Conservation (phyloP, 2,113 vertebrate genomes). For the Neodon shergylaensis region DNA sequence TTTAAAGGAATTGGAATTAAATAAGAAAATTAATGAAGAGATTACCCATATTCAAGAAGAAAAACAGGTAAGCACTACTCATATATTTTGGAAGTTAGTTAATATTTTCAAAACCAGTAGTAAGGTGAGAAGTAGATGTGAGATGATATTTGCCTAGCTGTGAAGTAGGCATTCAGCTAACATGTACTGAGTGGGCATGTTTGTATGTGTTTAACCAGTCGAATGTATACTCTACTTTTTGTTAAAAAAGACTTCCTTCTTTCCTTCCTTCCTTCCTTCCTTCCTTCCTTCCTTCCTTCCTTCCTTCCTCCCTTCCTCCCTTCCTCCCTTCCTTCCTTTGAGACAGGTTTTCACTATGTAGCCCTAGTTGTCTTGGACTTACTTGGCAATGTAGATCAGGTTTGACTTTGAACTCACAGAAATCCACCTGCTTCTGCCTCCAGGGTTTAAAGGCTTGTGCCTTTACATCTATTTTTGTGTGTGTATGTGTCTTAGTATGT, state of each 20-base stretch:
- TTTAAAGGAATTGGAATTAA: slow-evolving; percentile 91
- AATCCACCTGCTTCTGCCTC: not conserved
- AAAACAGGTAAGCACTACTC: slow-evolving; percentile 89
- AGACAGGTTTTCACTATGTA: not conserved
- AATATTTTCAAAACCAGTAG: slow-evolving; percentile 51
- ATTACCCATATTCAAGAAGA: slow-evolving; percentile 86
- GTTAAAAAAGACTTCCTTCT: no score
- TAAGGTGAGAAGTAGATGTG: slow-evolving; percentile 2
- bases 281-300: not conserved
- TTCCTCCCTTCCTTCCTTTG: not conserved
- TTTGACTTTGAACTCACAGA: not conserved
- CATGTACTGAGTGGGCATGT: not conserved
- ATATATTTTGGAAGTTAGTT: slow-evolving; percentile 50
- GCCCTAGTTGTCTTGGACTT: not conserved
- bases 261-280: not conserved
- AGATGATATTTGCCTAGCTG: not conserved
- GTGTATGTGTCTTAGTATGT: not conserved
- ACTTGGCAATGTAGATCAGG: not conserved
- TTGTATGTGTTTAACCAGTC: slow-evolving; percentile 12
- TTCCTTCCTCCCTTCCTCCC: not conserved
- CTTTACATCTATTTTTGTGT: not conserved
- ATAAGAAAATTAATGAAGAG: slow-evolving; percentile 89
- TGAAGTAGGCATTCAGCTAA: not conserved
- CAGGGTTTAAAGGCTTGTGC: not conserved
- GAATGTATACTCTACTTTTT: not conserved